Conservation (phyloP, 1,140 invertebrate species). For the Zaprionus vittiger region DNA sequence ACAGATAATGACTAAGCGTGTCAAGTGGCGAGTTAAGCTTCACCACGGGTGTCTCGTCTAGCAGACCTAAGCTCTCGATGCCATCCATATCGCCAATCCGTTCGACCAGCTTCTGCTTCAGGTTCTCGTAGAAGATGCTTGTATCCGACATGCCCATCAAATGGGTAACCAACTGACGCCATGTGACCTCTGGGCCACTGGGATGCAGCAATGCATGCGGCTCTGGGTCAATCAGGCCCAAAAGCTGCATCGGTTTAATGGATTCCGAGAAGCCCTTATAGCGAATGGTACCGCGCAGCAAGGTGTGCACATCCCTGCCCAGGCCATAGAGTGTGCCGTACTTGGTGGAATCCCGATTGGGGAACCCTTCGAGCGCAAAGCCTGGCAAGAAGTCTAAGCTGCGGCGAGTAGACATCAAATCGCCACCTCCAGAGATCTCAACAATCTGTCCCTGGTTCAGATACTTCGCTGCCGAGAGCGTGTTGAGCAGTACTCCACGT, state of each 20-base stretch:
- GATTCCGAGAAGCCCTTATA: slow-evolving; percentile 96
- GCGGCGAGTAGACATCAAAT: slow-evolving; percentile 91
- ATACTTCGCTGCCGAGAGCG: slow-evolving; percentile 94
- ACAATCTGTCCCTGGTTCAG: slow-evolving; percentile 93
- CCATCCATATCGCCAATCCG: slow-evolving; percentile 90
- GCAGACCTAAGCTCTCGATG: slow-evolving; percentile 93
- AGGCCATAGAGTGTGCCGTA: slow-evolving; percentile 96
- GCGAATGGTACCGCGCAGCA: slow-evolving; percentile 95
- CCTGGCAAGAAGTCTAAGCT: slow-evolving; percentile 96
- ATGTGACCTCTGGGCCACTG: slow-evolving; percentile 97
- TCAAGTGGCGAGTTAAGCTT: slow-evolving; percentile 96
- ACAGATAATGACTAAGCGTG: slow-evolving; percentile 95
- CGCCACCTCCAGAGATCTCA: slow-evolving; percentile 95
- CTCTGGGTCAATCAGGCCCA: slow-evolving; percentile 95
- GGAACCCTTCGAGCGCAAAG: slow-evolving; percentile 97
- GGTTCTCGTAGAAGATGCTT: slow-evolving; percentile 97
- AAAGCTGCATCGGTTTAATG: slow-evolving; percentile 92
- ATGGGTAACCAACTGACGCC: slow-evolving; percentile 95
- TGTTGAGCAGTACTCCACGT: slow-evolving; percentile 94
- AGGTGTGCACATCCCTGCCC: slow-evolving; percentile 91
- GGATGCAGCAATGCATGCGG: slow-evolving; percentile 95
- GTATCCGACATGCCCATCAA: slow-evolving; percentile 92
- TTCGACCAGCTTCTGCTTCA: slow-evolving; percentile 92
- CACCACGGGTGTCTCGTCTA: slow-evolving; percentile 92
- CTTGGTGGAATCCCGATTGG: slow-evolving; percentile 96